phyloP scores from a whole-genome alignment of 1,140 invertebrate genomes.

The Ceratitis capitata region DNA sequence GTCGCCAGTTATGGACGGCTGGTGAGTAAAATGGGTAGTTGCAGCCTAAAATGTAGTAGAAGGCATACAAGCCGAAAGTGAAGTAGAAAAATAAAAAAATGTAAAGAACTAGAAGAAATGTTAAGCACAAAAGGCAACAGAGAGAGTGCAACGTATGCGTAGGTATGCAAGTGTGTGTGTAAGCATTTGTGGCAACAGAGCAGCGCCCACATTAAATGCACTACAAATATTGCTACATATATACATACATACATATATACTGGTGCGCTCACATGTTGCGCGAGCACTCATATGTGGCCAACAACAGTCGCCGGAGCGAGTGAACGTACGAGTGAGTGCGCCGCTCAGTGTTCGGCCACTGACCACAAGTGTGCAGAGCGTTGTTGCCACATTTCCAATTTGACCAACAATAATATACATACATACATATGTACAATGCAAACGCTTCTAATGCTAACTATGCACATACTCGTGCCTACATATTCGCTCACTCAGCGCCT shows the following conservation, averaged over 20 bases:
- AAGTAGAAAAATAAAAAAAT: background rate
- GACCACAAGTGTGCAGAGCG: constrained; percentile 4
- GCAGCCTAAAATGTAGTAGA: background rate
- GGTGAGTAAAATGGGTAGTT: too few relatives aligned
- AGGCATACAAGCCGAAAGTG: background rate
- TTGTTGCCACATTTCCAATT: constrained; percentile 25
- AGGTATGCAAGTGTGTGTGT: background rate
- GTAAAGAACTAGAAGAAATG: background rate
- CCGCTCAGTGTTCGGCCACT: background rate
- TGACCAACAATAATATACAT: background rate
- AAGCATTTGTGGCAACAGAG: background rate
- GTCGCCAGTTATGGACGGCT: too few relatives aligned
- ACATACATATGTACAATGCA: background rate
- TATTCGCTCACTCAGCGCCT: background rate
- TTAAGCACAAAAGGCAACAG: background rate
- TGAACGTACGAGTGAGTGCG: background rate
- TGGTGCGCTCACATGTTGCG: background rate
- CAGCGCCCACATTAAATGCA: background rate
- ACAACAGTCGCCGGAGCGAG: background rate
- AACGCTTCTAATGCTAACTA: background rate
- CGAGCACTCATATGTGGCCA: background rate
- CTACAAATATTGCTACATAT: background rate
- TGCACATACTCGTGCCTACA: too few relatives aligned
- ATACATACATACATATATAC: background rate
- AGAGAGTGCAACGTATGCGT: background rate